Conservation (phyloP, 2,797 vertebrate genomes). For the Propithecus perrieri region DNA sequence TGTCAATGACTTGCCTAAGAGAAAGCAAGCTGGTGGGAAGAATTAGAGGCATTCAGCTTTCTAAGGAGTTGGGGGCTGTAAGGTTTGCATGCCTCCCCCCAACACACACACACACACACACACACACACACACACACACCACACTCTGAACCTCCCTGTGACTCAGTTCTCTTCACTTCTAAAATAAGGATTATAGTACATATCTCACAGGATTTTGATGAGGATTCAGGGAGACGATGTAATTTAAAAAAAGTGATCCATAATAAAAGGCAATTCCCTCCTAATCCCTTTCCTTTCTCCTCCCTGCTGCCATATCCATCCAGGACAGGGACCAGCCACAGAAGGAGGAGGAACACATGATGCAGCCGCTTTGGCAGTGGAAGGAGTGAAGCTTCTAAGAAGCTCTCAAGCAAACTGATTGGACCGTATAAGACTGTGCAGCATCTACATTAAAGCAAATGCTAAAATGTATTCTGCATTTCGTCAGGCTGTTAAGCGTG, state of each 20-base stretch:
- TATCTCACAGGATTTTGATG: neutral
- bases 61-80: neutral
- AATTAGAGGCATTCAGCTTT: neutral
- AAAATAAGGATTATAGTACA: neutral
- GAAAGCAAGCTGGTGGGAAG: neutral
- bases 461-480: neutral
- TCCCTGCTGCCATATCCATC: neutral
- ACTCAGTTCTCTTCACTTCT: slow-evolving; percentile 2
- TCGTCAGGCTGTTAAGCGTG: neutral
- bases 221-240: neutral
- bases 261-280: neutral
- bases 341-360: too few species aligned
- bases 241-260: neutral
- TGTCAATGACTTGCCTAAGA: neutral
- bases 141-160: neutral
- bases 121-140: neutral
- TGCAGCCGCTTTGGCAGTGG: neutral
- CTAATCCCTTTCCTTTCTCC: neutral
- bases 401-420: neutral
- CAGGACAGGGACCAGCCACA: neutral
- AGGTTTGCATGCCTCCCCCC: neutral
- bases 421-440: rapidly evolving
- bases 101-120: neutral
- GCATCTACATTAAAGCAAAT: neutral
- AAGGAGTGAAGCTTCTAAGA: neutral